Percentiles rank a stretch among this genome's conserved stretches.
Evolutionary conservation across 2,888 invertebrate species (phyloP).

Genomic region (Fragum fragum): DNA sequence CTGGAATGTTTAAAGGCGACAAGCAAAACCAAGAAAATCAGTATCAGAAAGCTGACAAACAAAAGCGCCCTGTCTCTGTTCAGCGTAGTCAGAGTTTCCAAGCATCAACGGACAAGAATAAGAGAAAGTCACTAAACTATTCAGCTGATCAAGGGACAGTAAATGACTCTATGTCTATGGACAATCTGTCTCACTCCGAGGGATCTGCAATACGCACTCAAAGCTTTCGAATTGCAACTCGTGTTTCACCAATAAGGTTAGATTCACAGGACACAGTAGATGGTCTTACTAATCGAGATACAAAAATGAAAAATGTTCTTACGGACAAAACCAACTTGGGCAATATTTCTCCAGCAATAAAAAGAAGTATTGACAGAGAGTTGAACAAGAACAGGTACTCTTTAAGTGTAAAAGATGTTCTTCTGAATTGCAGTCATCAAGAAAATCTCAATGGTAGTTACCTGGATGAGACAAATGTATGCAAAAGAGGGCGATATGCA

Average conservation of each 20-base stretch:
- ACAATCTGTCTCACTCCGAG: conserved; percentile 57
- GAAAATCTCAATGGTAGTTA: conserved; percentile 55
- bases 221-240: conserved; percentile 80
- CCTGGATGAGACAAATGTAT: conserved; percentile 44
- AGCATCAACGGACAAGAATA: conserved; percentile 71
- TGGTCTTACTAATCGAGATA: conserved; percentile 4
- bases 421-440: conserved; percentile 15
- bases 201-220: conserved; percentile 68
- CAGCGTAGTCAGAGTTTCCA: conserved; percentile 77
- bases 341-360: conserved; percentile 48
- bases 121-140: conserved; percentile 67
- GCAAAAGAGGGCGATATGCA: conserved; percentile 66
- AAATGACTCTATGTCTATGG: conserved; percentile 53
- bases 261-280: conserved; percentile 57
- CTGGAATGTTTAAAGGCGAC: conserved; percentile 28
- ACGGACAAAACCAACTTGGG: conserved; percentile 40
- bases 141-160: conserved; percentile 22
- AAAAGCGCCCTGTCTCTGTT: conserved; percentile 48
- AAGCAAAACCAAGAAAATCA: conserved; percentile 46
- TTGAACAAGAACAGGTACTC: conserved; percentile 27
- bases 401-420: conserved; percentile 34
- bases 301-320: conserved; percentile 22
- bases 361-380: conserved; percentile 53
- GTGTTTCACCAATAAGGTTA: conserved; percentile 74
- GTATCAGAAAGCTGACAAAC: conserved; percentile 19